Evolutionary conservation across 2,797 vertebrate species (phyloP).

Genomic region (Pangasius larnaudii): DNA sequence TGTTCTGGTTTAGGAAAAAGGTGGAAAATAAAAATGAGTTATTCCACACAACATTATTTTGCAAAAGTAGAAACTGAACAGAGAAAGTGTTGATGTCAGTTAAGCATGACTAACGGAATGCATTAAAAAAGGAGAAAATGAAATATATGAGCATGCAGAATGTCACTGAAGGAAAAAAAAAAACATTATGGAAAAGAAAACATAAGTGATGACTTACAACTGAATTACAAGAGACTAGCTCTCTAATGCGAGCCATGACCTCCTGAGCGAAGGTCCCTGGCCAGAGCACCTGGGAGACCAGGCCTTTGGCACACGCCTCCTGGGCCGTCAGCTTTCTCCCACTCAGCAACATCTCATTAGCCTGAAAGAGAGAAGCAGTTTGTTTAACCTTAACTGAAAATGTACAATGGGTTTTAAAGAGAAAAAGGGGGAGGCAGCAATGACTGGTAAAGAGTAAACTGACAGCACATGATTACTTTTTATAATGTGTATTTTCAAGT

Average conservation of each 20-base stretch:
- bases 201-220: slow-evolving; percentile 79
- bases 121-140: slow-evolving; percentile 10
- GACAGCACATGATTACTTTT: not conserved
- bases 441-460: not conserved
- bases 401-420: not conserved
- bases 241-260: slow-evolving; percentile 94
- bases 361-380: slow-evolving; percentile 71
- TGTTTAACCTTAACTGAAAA: not conserved
- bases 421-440: not conserved
- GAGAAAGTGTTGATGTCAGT: not conserved
- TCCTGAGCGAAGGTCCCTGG: slow-evolving; percentile 95
- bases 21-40: not conserved
- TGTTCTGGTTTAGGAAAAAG: not conserved
- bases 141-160: slow-evolving; percentile 4
- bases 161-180: slow-evolving; percentile 19
- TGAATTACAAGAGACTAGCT: slow-evolving; percentile 90
- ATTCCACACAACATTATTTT: not conserved
- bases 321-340: slow-evolving; percentile 94
- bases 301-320: slow-evolving; percentile 93
- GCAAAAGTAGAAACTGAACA: not conserved
- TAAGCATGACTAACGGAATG: slow-evolving; percentile 42
- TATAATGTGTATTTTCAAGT: not conserved
- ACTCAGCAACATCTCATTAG: slow-evolving; percentile 93
- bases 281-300: slow-evolving; percentile 98
- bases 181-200: slow-evolving; percentile 14